Percentiles rank a stretch among this genome's conserved stretches.
Conservation (phyloP, 1,140 invertebrate genomes). For the Drosophila punjabiensis region DNA sequence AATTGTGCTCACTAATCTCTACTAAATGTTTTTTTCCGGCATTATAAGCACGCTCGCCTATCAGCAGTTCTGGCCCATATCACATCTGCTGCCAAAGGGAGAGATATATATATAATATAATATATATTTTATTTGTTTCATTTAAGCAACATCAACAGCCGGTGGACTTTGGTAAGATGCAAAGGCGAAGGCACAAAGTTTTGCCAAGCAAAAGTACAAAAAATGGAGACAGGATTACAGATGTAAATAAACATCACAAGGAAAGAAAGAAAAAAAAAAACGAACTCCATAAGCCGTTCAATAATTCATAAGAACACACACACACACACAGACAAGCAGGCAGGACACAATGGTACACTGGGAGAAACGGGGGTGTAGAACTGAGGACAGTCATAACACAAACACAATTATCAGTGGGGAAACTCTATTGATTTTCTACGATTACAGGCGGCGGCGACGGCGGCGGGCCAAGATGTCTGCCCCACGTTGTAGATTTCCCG, state of each 20-base stretch:
- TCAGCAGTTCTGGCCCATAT: not conserved
- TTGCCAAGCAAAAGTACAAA: constrained; percentile 20
- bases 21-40: not conserved
- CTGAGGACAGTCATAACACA: constrained; percentile 34
- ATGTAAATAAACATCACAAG: constrained; percentile 63
- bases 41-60: not conserved
- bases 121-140: not conserved
- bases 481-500: constrained; percentile 30
- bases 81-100: not conserved
- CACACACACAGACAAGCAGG: not conserved
- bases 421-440: constrained; percentile 75
- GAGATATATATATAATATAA: not conserved
- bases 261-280: constrained; percentile 11
- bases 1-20: not conserved
- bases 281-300: constrained; percentile 60
- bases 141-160: constrained; percentile 8
- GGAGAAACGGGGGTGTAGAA: constrained; percentile 2
- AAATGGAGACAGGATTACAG: constrained; percentile 36
- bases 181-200: constrained; percentile 26
- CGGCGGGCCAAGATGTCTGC: constrained; percentile 19
- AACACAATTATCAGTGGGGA: constrained; percentile 49
- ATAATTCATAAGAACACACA: constrained; percentile 65
- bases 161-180: constrained; percentile 6
- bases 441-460: constrained; percentile 6
- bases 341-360: constrained; percentile 17